These are phyloP conservation scores for Holacanthella duospinosa DNA, from an alignment of 2,888 invertebrate genomes.

Conservation along the genomic window DNA sequence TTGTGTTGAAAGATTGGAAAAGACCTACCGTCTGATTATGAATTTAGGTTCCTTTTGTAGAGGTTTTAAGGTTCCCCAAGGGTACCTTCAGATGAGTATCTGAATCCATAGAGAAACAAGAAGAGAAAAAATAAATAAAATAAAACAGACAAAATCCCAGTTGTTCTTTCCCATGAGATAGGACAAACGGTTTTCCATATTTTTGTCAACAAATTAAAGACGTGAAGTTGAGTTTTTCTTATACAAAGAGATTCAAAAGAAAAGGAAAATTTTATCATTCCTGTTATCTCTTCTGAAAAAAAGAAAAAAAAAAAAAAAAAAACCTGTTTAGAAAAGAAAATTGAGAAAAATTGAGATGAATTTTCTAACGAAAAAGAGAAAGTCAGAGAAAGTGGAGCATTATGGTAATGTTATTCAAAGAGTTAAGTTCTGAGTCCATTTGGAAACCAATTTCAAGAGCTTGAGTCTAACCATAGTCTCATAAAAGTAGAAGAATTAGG, in stretches of 20 bases:
- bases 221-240: background rate
- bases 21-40: background rate
- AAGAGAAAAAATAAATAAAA: background rate
- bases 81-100: background rate
- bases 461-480: background rate
- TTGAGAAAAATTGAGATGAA: no score
- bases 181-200: background rate
- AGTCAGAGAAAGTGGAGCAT: no score
- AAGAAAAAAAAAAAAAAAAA: background rate
- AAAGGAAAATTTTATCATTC: background rate
- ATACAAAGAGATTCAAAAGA: background rate
- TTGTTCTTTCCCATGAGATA: background rate
- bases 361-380: no score
- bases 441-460: background rate
- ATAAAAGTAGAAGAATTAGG: background rate
- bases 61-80: background rate
- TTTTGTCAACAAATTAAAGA: background rate
- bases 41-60: background rate
- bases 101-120: no score
- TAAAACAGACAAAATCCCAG: background rate
- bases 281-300: background rate
- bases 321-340: no score
- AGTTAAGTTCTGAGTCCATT: background rate
- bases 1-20: background rate
- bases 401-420: no score